phyloP scores from a whole-genome alignment of 2,888 invertebrate species.

The Drosophila algonquin region DNA sequence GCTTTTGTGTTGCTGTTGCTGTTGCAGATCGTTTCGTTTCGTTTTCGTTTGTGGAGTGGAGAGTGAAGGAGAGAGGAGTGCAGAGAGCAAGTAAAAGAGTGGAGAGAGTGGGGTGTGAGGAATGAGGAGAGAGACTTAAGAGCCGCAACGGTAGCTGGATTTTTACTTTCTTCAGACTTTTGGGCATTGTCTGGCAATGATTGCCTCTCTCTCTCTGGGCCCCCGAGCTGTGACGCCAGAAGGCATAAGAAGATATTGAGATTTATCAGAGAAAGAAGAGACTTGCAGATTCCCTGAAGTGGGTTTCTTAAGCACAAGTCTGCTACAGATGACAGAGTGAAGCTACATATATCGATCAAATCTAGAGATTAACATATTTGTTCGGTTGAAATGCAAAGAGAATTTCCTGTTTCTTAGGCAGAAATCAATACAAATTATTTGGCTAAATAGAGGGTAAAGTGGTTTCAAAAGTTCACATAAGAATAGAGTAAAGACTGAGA shows the following conservation, averaged over 20 bases:
- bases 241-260: not conserved
- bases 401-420: not conserved
- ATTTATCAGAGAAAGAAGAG: not conserved
- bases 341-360: no score
- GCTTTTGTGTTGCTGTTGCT: constrained; percentile 28
- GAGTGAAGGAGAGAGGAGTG: not conserved
- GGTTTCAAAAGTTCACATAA: no score
- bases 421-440: not conserved
- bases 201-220: not conserved
- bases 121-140: constrained; percentile 20
- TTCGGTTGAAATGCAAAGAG: not conserved
- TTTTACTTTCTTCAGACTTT: constrained; percentile 49
- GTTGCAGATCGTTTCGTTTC: constrained; percentile 50
- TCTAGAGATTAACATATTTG: not conserved
- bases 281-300: not conserved
- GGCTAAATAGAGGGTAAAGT: no score
- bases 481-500: no score
- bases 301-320: no score
- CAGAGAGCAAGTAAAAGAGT: not conserved
- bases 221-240: constrained; percentile 5
- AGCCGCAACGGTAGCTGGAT: constrained; percentile 45
- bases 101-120: not conserved
- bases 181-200: constrained; percentile 6
- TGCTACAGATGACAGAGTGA: not conserved
- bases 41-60: constrained; percentile 27